Evolutionary conservation across 2,797 vertebrate genomes (phyloP), one percentile per base, ranked within the genome.

Genomic region (Argentina silus): DNA sequence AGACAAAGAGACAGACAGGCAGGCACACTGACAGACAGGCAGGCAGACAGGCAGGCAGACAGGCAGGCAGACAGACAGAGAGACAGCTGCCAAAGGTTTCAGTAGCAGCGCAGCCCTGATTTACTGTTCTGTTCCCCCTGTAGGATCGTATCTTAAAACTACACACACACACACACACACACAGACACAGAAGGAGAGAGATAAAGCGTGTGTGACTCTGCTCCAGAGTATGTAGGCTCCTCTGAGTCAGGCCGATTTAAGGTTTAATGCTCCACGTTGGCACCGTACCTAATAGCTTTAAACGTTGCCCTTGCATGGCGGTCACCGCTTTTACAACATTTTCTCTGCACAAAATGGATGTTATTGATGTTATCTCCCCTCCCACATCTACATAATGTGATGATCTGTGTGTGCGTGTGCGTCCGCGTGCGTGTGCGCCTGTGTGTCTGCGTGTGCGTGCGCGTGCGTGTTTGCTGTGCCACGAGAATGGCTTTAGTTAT

Each of bases 191-290:
- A 50, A 9, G 51, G 51, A 53, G 15, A 53, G 51, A 53, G 51
- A 53, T 17, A 53, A 17, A 53, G 17, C 6, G 51, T 17, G 14
- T 44, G 14, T 10, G 43, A 63, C 7, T 44, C 36, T 8, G 14
- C 3, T 63, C 43, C 36, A 62, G 60, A 44, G 61, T 6, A 9
- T 15, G 42, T 43, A 44, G 36, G 15, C 17, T 43, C 36, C 36
- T 42, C 27, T 1, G 15, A 44, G 36, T 36, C 59, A 15, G 7
- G 0, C 21, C 19, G 44, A 15, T 47, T 27, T 48, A 14, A 48
- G 47, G 64, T 67, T 67, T 67, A 51, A 27, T n/a, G 48, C 19
- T 19, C 8, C 19, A 27, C 48, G 23, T 67, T 51, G 65, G 65
- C 65, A 51, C 21, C 2, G 14, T 15, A 51, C 47, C 14, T 67